Base-by-base conservation (phyloP, 2,888 invertebrate species). In the Cephonodes hylas region DNA sequence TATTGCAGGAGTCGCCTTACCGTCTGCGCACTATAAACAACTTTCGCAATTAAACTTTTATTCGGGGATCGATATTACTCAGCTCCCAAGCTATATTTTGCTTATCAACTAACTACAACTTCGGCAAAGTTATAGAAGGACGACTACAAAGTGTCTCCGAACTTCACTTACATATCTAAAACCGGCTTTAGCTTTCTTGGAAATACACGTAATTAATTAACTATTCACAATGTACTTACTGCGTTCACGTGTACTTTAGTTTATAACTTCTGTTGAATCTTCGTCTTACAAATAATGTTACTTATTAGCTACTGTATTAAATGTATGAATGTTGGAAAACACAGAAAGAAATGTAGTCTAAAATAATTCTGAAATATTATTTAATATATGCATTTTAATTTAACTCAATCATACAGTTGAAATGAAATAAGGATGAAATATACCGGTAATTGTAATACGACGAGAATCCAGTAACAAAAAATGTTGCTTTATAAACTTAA, bases 31-130 rank as follows among this genome's bases (percentile, higher is more conserved):
- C 82, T 85, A 81, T 84, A 87, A 85, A 85, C 83, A 89, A 90
- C 85, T 89, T 91, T 88, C 66, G 83, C 89, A 90, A 89, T 91
- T 89, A 89, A 89, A 91, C 85, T 90, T 89, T 88, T 88, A 89
- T 88, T 84, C 78, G 77, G 71, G 67, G 82, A 76, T 86, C 86
- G 82, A 84, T 84, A 85, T 84, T 81, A 77, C 83, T 76, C 71
- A 75, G 79, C 71, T 76, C 70, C 65, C 69, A 63, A 70, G 75
- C 76, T 84, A 83, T 86, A 84, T 83, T 83, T 83, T 83, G 80
- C 78, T 80, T 83, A 84, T 83, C 79, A 79, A 77, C 70, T 67
- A 69, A 72, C 69, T 74, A 70, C 73, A 72, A 76, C 68, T 75
- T 69, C 62, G 64, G 67, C 65, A 64, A 74, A 77, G 66, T 74